Base-by-base conservation (phyloP, 2,113 vertebrate genomes). In the Hylia prasina region DNA sequence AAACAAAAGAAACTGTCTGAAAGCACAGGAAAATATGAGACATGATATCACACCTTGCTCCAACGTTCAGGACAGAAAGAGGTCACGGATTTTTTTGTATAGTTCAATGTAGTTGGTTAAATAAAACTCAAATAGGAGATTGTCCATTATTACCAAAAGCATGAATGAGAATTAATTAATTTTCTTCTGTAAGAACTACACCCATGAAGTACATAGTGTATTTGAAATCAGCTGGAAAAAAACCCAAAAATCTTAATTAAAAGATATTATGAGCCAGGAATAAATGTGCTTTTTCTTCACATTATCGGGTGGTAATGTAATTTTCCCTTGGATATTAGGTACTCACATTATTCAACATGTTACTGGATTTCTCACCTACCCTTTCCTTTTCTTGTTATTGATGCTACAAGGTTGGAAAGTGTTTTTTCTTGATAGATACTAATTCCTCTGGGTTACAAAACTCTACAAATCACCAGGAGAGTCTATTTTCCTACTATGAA, bases 131-230 rank as follows among this genome's bases (percentile, higher is more conserved):
- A 75, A 80, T 15, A 65, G 30, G 35, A 64, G 45, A 53, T 72
- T 71, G 54, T 4, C 40, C 77, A 5, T 71, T 82, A 56, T 68
- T 37, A 18, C 8, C 56, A n/a, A 66, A 89, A 63, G 56, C 76
- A 80, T 56, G 18, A 93, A 84, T 75, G 35, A 47, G 18, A 82
- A 80, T 80, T 92, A 92, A 93, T 82, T 69, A 70, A 47, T 5
- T 77, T 91, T 63, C 25, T 75, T 83, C 23, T 87, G 6, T 58
- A 77, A 50, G 57, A 86, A 31, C 20, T 51, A 17, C 22, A 58
- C 40, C 35, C 63, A 37, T 51, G 48, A 89, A 93, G 17, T 65
- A 28, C 31, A 31, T 6, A 27, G 20, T 39, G 20, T 25, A 63
- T 71, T 83, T 70, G 64, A 61, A 86, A 35, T 48, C 57, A 73